These are phyloP conservation scores for Notoglanidium macrostoma DNA, from an alignment of 2,797 vertebrate genomes.

Conservation along the genomic window DNA sequence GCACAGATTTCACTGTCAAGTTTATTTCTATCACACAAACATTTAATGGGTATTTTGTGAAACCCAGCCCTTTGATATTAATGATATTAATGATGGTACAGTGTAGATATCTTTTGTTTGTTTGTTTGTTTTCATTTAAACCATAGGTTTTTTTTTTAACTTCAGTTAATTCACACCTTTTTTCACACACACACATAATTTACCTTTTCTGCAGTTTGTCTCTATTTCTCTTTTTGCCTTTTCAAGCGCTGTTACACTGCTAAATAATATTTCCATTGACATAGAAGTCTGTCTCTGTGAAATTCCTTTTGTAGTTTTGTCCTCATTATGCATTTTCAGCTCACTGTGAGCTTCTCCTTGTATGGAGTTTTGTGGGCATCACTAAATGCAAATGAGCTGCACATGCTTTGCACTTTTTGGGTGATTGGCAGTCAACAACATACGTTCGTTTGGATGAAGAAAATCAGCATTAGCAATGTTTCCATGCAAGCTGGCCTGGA, in stretches of 20 bases:
- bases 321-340: background rate
- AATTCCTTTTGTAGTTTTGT: background rate
- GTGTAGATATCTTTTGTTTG: background rate
- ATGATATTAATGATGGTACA: background rate
- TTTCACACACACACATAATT: background rate
- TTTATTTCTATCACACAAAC: background rate
- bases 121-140: background rate
- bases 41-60: background rate
- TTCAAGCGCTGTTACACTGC: background rate
- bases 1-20: background rate
- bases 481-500: conserved; percentile 5
- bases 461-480: background rate
- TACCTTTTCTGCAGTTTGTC: background rate
- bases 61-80: background rate
- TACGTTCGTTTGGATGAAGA: no score
- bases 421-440: background rate
- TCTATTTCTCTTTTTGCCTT: background rate
- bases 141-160: background rate
- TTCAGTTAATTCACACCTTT: no score
- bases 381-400: background rate
- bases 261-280: background rate
- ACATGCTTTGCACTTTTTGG: background rate
- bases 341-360: background rate
- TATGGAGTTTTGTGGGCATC: no score
- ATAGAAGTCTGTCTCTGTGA: background rate